These are phyloP conservation scores for Pachyramphus minor DNA, from an alignment of 2,113 vertebrate species.

Conservation along the genomic window DNA sequence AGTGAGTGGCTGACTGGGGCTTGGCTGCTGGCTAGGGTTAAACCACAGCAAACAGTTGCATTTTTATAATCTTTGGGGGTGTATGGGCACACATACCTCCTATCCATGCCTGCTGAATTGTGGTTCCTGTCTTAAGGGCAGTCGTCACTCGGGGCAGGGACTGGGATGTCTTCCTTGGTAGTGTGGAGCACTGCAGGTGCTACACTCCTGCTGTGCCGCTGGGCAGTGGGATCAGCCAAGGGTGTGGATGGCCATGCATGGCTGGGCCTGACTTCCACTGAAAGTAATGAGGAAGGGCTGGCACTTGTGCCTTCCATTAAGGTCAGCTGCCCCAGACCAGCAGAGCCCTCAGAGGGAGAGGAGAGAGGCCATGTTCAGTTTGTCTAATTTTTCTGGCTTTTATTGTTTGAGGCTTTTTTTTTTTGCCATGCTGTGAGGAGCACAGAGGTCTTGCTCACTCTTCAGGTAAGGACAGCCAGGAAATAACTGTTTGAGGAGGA, in stretches of 20 bases:
- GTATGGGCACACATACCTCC: not conserved
- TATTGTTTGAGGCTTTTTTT: not conserved
- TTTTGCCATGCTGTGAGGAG: not conserved
- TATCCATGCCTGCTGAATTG: not conserved
- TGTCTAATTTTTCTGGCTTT: not conserved
- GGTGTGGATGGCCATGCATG: not conserved
- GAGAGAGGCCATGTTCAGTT: not conserved
- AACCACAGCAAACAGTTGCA: not conserved
- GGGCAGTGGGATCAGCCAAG: not conserved
- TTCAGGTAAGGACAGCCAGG: not conserved
- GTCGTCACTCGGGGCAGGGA: not conserved
- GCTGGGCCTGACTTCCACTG: not conserved
- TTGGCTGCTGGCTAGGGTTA: not conserved
- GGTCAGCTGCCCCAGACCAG: not conserved
- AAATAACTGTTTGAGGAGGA: not conserved
- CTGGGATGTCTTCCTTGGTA: not conserved
- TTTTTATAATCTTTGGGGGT: not conserved
- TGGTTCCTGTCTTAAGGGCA: not conserved
- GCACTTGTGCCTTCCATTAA: not conserved
- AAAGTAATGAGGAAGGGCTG: not conserved
- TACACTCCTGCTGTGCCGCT: not conserved
- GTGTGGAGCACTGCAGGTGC: not conserved
- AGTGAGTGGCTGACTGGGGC: rapidly evolving
- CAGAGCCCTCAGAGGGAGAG: not conserved
- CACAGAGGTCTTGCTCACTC: not conserved